phyloP scores from a whole-genome alignment of 2,113 vertebrate genomes.

The Passer domesticus region DNA sequence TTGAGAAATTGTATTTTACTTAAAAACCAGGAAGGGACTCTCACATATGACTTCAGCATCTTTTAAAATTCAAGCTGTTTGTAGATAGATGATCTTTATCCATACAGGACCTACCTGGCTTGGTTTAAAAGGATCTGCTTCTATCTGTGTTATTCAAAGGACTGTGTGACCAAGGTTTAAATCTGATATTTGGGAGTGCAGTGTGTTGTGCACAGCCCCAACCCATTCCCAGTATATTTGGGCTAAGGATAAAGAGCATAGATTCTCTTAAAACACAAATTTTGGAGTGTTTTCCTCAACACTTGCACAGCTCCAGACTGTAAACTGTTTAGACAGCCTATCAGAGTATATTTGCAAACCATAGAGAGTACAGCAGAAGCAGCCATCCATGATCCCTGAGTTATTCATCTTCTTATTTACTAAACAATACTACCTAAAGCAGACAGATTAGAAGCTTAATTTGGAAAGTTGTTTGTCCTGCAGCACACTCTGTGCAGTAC shows the following conservation, averaged over 20 bases:
- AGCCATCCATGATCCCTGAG: neutral
- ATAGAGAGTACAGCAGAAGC: neutral
- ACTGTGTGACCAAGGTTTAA: neutral
- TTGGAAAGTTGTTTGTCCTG: conserved; percentile 17
- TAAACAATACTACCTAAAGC: neutral
- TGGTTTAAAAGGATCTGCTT: neutral
- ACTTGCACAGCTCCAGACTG: neutral
- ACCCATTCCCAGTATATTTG: neutral
- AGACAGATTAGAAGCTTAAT: neutral
- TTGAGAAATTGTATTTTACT: neutral
- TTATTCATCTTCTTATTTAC: conserved; percentile 3
- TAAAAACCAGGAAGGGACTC: neutral
- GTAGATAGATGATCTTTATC: neutral
- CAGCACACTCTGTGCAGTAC: neutral
- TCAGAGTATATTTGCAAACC: neutral
- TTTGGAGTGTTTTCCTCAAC: conserved; percentile 13
- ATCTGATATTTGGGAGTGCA: neutral
- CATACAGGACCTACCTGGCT: neutral
- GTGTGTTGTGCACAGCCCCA: neutral
- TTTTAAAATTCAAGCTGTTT: neutral
- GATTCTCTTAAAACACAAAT: neutral
- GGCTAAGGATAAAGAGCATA: neutral
- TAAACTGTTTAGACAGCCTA: conserved; percentile 23
- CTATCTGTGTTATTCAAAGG: neutral
- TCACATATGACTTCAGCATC: neutral